A percentile compares a stretch with the other conserved stretches of the same genome.
phyloP scores from a whole-genome alignment of 2,888 invertebrate species.

The Polydrusus pterygomalis region DNA sequence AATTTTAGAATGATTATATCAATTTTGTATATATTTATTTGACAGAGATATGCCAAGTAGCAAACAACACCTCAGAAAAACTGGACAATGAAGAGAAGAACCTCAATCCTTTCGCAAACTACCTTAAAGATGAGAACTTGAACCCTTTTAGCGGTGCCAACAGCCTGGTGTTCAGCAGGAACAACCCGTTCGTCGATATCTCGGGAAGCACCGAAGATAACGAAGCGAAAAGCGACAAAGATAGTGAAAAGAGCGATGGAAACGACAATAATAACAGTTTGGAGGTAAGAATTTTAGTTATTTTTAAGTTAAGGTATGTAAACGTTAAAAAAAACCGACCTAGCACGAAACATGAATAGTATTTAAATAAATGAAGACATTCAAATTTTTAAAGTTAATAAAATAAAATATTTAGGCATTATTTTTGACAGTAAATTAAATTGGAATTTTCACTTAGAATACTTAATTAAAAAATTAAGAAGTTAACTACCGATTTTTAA shows the following conservation, averaged over 20 bases:
- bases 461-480: no score
- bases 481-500: no score
- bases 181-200: constrained; percentile 67
- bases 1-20: no score
- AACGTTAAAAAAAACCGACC: no score
- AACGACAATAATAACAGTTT: constrained; percentile 53
- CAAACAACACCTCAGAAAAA: constrained; percentile 54
- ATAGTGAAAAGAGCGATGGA: constrained; percentile 47
- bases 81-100: constrained; percentile 58
- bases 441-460: no score
- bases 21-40: neutral
- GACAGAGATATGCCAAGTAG: constrained; percentile 61
- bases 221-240: constrained; percentile 47
- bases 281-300: constrained; percentile 57
- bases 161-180: constrained; percentile 67
- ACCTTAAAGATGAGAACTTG: constrained; percentile 61
- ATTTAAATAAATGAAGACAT: no score
- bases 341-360: no score
- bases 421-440: no score
- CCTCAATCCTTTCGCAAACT: constrained; percentile 67
- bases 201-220: constrained; percentile 58
- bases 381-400: no score
- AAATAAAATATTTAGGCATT: no score
- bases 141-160: constrained; percentile 74
- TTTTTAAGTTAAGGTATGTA: no score